Evolutionary conservation across 2,888 invertebrate genomes (phyloP).

Genomic region (Adelphocoris suturalis): DNA sequence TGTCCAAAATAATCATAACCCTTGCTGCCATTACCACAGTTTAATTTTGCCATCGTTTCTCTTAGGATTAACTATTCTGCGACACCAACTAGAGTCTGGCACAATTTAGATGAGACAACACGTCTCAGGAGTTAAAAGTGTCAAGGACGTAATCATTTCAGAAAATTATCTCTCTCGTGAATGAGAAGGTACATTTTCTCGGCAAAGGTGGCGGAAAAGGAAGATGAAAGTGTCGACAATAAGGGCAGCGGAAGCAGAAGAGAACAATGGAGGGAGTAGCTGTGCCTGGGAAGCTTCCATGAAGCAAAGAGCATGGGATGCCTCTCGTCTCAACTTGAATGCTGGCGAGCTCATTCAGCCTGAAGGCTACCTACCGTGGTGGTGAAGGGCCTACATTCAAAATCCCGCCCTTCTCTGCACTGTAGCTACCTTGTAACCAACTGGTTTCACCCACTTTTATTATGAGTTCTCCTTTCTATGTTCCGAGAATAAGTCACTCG

Average conservation of each 20-base stretch:
- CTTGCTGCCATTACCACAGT: too few species aligned
- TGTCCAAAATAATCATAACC: too few species aligned
- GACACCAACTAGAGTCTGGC: too few species aligned
- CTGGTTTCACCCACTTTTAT: not conserved
- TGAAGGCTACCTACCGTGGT: not conserved
- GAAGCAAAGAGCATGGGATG: not conserved
- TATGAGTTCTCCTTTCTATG: not conserved
- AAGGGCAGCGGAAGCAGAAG: constrained; percentile 23
- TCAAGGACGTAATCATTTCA: not conserved
- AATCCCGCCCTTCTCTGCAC: not conserved
- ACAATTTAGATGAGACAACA: not conserved
- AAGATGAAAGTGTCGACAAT: constrained; percentile 57
- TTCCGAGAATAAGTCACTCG: not conserved
- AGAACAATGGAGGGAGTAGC: constrained; percentile 8
- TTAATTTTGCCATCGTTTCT: too few species aligned
- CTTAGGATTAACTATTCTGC: too few species aligned
- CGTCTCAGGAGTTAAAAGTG: not conserved
- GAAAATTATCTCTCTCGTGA: constrained; percentile 9
- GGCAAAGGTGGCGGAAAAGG: constrained; percentile 47
- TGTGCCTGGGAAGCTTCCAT: constrained; percentile 23
- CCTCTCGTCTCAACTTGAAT: not conserved
- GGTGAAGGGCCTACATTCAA: constrained; percentile 25
- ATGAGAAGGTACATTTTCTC: constrained; percentile 40
- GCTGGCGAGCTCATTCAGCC: constrained; percentile 14
- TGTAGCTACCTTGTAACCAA: not conserved